Conservation (phyloP, 2,113 vertebrate species). For the Centropus bengalensis region DNA sequence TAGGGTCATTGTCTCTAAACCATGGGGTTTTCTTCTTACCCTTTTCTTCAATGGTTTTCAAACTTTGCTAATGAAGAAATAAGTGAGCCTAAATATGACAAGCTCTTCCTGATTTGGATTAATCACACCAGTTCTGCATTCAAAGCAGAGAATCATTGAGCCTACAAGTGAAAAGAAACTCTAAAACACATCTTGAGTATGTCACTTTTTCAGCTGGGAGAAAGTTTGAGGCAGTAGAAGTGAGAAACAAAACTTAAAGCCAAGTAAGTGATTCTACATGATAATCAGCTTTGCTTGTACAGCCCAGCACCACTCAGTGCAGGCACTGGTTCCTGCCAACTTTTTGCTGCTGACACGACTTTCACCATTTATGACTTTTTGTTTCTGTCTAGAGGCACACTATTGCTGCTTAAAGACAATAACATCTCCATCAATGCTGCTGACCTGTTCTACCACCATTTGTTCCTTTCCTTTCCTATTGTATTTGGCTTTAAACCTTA, state of each 20-base stretch:
- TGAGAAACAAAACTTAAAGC: constrained; percentile 2
- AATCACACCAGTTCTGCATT: background rate
- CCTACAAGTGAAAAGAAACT: fast-evolving
- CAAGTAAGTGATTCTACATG: background rate
- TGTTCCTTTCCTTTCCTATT: background rate
- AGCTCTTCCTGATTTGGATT: background rate
- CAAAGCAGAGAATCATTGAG: background rate
- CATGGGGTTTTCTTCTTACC: background rate
- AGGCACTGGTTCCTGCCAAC: constrained; percentile 3
- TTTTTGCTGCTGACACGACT: constrained; percentile 12
- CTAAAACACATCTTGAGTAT: background rate
- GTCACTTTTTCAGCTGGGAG: background rate
- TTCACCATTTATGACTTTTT: background rate
- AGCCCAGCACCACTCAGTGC: constrained; percentile 29
- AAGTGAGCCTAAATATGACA: background rate
- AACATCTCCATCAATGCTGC: background rate
- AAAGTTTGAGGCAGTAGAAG: background rate
- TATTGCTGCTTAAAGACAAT: background rate
- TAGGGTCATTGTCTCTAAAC: background rate
- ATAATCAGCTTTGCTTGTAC: constrained; percentile 59
- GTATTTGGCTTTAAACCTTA: fast-evolving
- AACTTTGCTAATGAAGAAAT: background rate
- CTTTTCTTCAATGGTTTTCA: background rate
- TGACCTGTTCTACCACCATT: background rate
- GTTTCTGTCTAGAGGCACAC: background rate